These are phyloP conservation scores for Gymnocephalus cernua DNA, from an alignment of 2,113 vertebrate species.

Conservation along the genomic window DNA sequence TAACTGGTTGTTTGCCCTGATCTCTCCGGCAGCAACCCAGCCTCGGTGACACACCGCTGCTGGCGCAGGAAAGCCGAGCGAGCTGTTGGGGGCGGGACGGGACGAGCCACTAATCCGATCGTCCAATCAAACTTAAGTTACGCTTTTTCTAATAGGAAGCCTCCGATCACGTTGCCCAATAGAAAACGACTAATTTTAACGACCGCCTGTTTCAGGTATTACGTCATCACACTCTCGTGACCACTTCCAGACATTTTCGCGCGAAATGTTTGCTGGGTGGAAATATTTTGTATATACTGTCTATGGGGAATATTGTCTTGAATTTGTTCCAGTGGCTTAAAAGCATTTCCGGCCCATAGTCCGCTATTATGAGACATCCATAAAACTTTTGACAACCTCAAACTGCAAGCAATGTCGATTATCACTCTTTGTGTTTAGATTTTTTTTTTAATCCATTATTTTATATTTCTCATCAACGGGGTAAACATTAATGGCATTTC, in stretches of 20 bases:
- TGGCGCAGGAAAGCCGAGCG: slow-evolving; percentile 79
- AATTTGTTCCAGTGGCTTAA: neutral
- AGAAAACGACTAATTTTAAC: neutral
- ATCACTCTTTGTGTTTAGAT: neutral
- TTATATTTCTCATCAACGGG: neutral
- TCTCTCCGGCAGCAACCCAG: slow-evolving; percentile 79
- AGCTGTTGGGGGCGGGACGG: slow-evolving; percentile 57
- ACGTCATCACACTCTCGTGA: slow-evolving; percentile 67
- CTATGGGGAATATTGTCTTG: neutral
- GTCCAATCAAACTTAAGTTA: slow-evolving; percentile 70
- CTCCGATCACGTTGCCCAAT: slow-evolving; percentile 61
- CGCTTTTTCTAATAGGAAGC: neutral
- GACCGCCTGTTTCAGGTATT: slow-evolving; percentile 42
- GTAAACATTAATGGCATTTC: neutral
- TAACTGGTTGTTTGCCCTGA: slow-evolving; percentile 65
- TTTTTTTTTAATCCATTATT: neutral
- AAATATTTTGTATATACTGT: no score
- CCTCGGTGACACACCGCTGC: slow-evolving; percentile 83
- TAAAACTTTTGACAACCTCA: neutral
- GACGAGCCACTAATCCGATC: neutral
- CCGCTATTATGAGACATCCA: neutral
- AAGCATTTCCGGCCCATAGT: neutral
- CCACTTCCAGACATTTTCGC: slow-evolving; percentile 78
- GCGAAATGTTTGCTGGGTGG: slow-evolving; percentile 71
- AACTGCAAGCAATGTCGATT: neutral